Evolutionary conservation across 1,140 invertebrate species (phyloP).

Genomic region (Lepidurus packardi): DNA sequence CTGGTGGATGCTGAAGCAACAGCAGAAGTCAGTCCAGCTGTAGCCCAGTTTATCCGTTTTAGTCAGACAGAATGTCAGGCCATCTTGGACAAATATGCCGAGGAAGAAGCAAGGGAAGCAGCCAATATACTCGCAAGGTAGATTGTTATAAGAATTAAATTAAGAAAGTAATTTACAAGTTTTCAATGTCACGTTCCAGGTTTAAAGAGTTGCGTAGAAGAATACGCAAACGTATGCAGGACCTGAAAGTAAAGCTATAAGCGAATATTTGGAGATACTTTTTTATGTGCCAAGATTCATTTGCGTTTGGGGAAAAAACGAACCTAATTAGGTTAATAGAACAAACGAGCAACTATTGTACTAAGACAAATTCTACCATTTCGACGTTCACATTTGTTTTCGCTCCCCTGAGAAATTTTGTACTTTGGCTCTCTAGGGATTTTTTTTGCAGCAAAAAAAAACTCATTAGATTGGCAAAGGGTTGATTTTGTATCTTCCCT

Average conservation of each 20-base stretch:
- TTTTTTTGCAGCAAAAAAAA: neutral
- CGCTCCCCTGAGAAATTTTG: neutral
- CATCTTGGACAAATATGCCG: constrained; percentile 68
- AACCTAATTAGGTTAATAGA: neutral
- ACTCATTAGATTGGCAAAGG: neutral
- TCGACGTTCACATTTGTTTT: neutral
- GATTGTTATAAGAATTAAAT: constrained; percentile 35
- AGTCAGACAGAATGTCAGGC: constrained; percentile 69
- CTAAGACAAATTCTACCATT: neutral
- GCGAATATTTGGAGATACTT: neutral
- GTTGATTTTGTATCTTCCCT: neutral
- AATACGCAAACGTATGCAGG: constrained; percentile 64
- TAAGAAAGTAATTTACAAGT: constrained; percentile 12
- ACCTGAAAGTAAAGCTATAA: constrained; percentile 60
- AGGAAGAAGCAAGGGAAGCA: constrained; percentile 69
- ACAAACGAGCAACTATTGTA: neutral
- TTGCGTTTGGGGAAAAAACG: neutral
- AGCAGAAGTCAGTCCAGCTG: constrained; percentile 67
- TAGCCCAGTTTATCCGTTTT: constrained; percentile 77
- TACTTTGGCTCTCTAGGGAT: neutral
- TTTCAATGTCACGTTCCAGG: constrained; percentile 46
- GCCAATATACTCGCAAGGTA: constrained; percentile 65
- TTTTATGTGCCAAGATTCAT: constrained; percentile 11
- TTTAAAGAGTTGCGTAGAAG: constrained; percentile 59
- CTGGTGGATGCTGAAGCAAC: constrained; percentile 68